phyloP scores from a whole-genome alignment of 2,888 invertebrate genomes.

The Drosophila meridiana region DNA sequence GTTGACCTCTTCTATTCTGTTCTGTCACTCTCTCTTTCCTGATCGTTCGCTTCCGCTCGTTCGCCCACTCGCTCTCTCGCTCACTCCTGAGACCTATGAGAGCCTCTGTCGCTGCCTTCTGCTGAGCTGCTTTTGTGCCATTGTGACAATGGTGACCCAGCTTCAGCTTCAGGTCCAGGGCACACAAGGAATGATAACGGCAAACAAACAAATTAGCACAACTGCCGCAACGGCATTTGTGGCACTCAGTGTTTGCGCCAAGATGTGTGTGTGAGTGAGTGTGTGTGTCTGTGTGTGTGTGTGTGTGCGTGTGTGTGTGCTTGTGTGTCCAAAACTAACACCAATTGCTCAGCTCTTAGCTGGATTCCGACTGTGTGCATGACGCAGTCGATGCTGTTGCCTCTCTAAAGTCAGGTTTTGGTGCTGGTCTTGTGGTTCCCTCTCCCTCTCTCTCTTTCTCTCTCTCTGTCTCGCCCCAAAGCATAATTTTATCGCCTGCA shows the following conservation, averaged over 20 bases:
- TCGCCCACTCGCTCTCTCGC: conserved; percentile 6
- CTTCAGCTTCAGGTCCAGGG: conserved; percentile 58
- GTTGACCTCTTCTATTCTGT: conserved; percentile 33
- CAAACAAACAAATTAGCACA: conserved; percentile 80
- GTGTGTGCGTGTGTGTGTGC: conserved; percentile 14
- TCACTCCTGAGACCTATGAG: background rate
- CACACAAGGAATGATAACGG: conserved; percentile 73
- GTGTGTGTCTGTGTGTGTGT: conserved; percentile 1
- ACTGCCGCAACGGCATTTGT: conserved; percentile 74
- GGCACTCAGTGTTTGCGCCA: conserved; percentile 42
- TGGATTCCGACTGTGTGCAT: conserved; percentile 38
- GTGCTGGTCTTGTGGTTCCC: conserved; percentile 2
- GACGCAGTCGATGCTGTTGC: conserved; percentile 26
- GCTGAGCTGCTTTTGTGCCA: conserved; percentile 45
- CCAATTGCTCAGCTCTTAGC: conserved; percentile 79
- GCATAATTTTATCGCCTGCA: conserved; percentile 80
- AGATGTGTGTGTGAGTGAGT: conserved; percentile 21
- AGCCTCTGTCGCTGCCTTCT: conserved; percentile 4
- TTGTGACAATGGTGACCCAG: conserved; percentile 64
- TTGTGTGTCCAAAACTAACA: conserved; percentile 65
- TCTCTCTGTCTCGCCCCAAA: conserved; percentile 23
- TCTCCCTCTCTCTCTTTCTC: background rate
- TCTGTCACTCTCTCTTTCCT: conserved; percentile 12
- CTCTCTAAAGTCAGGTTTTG: conserved; percentile 14
- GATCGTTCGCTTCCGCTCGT: conserved; percentile 4